Percentiles rank a stretch among this genome's conserved stretches.
phyloP scores from a whole-genome alignment of 2,888 invertebrate genomes.

The Physocephala rufipes region DNA sequence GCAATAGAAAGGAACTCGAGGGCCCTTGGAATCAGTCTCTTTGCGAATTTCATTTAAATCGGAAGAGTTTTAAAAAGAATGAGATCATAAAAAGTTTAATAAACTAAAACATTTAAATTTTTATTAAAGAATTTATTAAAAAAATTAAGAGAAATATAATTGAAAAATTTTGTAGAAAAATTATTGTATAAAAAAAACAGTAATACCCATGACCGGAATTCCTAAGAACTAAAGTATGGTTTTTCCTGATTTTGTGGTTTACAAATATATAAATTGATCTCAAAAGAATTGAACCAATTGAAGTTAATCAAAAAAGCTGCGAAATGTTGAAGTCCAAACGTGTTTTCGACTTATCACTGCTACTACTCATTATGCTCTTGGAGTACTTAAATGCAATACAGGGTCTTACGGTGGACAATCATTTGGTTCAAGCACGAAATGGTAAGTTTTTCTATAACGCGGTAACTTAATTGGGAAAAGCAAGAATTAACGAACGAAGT shows the following conservation, averaged over 20 bases:
- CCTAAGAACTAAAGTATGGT: too few relatives aligned
- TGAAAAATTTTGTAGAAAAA: too few relatives aligned
- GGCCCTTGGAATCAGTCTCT: conserved; percentile 34
- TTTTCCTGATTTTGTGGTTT: too few relatives aligned
- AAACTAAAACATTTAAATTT: conserved; percentile 4
- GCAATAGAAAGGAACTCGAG: conserved; percentile 22
- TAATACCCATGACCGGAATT: too few relatives aligned
- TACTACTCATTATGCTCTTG: conserved; percentile 34
- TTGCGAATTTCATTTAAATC: conserved; percentile 40
- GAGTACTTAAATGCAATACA: conserved; percentile 9
- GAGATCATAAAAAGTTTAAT: conserved; percentile 12
- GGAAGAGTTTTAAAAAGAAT: conserved; percentile 26
- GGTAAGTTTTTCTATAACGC: conserved; percentile 59
- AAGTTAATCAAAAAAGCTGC: not conserved
- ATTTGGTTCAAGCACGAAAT: conserved; percentile 63
- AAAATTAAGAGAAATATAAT: conserved; percentile 10
- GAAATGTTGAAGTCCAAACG: conserved; percentile 31
- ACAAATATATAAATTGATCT: too few relatives aligned
- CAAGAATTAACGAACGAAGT: too few relatives aligned
- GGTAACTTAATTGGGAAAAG: too few relatives aligned
- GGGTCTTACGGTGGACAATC: conserved; percentile 63
- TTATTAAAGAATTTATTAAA: not conserved
- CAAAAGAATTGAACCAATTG: not conserved
- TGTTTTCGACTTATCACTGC: conserved; percentile 37
- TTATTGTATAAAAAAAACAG: too few relatives aligned